Base-by-base conservation (phyloP, 2,113 vertebrate genomes). In the Ophiodon elongatus region DNA sequence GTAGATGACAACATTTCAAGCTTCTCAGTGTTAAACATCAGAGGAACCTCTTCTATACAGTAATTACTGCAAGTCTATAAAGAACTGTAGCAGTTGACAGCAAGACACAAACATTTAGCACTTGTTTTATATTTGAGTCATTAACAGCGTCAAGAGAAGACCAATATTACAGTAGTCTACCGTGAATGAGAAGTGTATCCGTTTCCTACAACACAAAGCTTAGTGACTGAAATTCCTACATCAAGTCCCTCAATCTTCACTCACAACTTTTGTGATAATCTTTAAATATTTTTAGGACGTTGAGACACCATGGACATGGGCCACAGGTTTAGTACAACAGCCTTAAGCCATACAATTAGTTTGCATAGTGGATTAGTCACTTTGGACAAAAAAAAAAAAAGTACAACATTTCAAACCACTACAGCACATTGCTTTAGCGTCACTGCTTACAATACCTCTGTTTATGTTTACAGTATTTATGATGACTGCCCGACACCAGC, bases 361-460 rank as follows among this genome's bases (percentile, higher is more conserved):
- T 83, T 93, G 88, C 89, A 89, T 89, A 92, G 89, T 82, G 66
- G n/a, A 77, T 33, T 11, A 41, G 35, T 85, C 68, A 43, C 37
- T 35, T 43, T 63, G 57, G 65, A 71, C 21, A 14, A 62, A 41
- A 50, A 50, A 70, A 43, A 76, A 21, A 27, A 1, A 59, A 45
- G 64, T 14, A 64, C 59, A 71, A 64, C 59, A 71, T 21, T 47
- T 4, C 76, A 47, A 6, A 85, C 63, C 33, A 80, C 76, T 15
- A 64, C 21, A 64, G 50, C 50, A 78, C 31, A 54, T 43, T 21
- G 19, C 62, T 60, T 73, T 29, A 75, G 52, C 57, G 2, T 76
- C 1, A 33, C 52, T 79, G 37, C 29, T 25, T 29, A 79, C 39
- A 64, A 72, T 63, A 73, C 13, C 9, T 6, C 35, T 29, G 35